Conservation (phyloP, 1,140 invertebrate genomes). For the Panagrolaimus sp. region DNA sequence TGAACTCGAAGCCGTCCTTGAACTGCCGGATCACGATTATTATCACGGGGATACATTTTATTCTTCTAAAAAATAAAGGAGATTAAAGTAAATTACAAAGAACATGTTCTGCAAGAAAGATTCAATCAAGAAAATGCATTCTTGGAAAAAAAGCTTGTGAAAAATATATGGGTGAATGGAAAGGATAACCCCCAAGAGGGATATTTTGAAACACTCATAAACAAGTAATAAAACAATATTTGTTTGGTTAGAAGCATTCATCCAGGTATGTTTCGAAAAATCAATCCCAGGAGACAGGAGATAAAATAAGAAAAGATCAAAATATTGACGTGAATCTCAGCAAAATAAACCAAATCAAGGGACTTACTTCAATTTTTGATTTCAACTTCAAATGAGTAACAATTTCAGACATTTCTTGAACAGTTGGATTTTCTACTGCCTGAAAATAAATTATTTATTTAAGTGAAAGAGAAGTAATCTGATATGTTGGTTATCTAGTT, state of each 20-base stretch:
- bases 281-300: too few species aligned
- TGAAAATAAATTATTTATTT: constrained; percentile 43
- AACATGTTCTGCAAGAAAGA: constrained; percentile 25
- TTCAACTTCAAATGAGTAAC: constrained; percentile 74
- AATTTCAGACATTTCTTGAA: constrained; percentile 86
- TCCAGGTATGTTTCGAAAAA: not conserved
- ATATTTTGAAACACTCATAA: not conserved
- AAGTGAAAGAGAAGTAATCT: constrained; percentile 6
- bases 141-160: too few species aligned
- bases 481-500: too few species aligned
- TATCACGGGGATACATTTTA: constrained; percentile 84
- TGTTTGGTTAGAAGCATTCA: not conserved
- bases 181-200: not conserved
- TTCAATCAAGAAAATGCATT: constrained; percentile 17
- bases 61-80: constrained; percentile 63
- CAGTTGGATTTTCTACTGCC: constrained; percentile 87
- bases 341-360: not conserved
- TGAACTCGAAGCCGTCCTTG: constrained; percentile 84
- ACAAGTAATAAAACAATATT: not conserved
- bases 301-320: too few species aligned
- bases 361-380: constrained; percentile 72
- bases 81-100: not conserved
- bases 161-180: not conserved
- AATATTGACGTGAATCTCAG: too few species aligned
- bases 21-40: constrained; percentile 76